Percentiles rank a stretch among this genome's conserved stretches.
phyloP scores from a whole-genome alignment of 2,113 vertebrate genomes.

The Tauraco erythrolophus region DNA sequence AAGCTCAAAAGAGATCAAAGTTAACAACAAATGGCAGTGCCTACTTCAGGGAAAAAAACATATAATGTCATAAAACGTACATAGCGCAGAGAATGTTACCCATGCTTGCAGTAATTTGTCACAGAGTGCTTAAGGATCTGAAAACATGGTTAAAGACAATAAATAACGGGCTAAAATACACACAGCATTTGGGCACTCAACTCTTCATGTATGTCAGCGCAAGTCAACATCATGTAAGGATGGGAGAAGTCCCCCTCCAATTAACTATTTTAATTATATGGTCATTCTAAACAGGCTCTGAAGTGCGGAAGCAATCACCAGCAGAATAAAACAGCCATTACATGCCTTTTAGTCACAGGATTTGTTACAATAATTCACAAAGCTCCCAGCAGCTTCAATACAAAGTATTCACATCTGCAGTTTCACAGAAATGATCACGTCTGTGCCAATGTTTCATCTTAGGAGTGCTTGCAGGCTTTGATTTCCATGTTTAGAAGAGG shows the following conservation, averaged over 20 bases:
- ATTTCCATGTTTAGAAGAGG: slow-evolving; percentile 56
- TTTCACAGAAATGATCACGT: not conserved
- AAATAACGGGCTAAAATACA: not conserved
- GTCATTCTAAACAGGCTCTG: not conserved
- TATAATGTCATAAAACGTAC: not conserved
- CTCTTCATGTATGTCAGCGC: not conserved
- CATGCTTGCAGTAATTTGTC: not conserved
- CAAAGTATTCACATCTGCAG: slow-evolving; percentile 33
- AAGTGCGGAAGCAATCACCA: not conserved
- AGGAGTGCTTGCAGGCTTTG: not conserved
- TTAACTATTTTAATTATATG: not conserved
- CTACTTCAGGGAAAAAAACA: not conserved
- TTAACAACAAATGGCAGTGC: not conserved
- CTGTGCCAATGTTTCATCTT: slow-evolving; percentile 9
- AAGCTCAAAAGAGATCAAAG: not conserved
- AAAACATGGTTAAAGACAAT: not conserved
- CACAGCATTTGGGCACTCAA: not conserved
- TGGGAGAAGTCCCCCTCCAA: not conserved
- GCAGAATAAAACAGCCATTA: slow-evolving; percentile 2
- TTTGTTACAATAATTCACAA: not conserved
- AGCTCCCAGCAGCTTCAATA: slow-evolving; percentile 47
- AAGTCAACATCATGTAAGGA: not conserved
- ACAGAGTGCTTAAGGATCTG: not conserved
- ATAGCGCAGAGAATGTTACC: not conserved
- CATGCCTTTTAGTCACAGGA: slow-evolving; percentile 11